Base-by-base conservation (phyloP, 92 coral and sea anemone genomes). In the Muricea muricata region DNA sequence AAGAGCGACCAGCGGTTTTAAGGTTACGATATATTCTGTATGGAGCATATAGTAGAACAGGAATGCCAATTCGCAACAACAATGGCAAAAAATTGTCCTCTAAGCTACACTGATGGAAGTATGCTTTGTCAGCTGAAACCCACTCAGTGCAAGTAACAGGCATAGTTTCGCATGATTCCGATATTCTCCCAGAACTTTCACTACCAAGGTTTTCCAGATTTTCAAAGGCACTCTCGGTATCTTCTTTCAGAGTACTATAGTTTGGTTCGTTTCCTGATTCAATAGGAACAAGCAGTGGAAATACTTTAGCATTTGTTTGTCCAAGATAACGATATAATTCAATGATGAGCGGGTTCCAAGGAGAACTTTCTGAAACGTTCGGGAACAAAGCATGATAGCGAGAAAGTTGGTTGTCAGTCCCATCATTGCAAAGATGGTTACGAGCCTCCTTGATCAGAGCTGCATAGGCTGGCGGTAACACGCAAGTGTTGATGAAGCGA, bases 361-460 rank as follows among this genome's bases (percentile, higher is more conserved):
- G 94, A 28, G 90, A 82, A 87, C 90, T 91, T 14, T 71, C 83
- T 23, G 32, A 2, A 73, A 87, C 90, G 75, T 79, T 87, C 1
- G 98, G 98, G 54, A 95, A 95, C 58, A 95, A 81, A 52, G 87
- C 70, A 52, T 93, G 92, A 58, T 93, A 95, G 9, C 85, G 79
- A 52, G 91, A 84, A 13, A 97, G 93, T 52, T 30, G 56, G 32
- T 75, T 39, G 41, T 86, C 90, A 3, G 0, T 20, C 15, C 6
- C 9, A 21, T 37, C 55, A 37, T 37, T 35, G 46, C 50, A 37
- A 70, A 70, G 28, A 37, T 37, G 28, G 13, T 66, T 40, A 6
- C 91, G 85, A 24, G 82, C 87, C 57, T 75, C 79, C 32, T 32
- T 76, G 61, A 93, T 82, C 47, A 89, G 71, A 35, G 87, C 71